Percentiles rank a stretch among this genome's conserved stretches.
These are phyloP conservation scores for Heterochromis multidens DNA, from an alignment of 2,113 vertebrate genomes.

Conservation along the genomic window DNA sequence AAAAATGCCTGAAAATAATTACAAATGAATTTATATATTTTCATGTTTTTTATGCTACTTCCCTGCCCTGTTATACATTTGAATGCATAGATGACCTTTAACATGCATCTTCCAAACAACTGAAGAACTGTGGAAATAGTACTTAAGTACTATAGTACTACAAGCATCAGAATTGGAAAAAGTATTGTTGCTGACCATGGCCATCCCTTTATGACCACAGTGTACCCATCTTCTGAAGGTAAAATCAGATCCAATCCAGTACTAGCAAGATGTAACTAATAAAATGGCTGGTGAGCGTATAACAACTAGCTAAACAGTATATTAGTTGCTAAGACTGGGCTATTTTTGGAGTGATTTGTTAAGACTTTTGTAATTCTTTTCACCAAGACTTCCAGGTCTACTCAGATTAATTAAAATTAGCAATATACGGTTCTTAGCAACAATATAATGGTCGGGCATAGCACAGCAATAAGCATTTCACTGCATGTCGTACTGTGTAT, in stretches of 20 bases:
- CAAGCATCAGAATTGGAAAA: no score
- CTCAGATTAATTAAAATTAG: background rate
- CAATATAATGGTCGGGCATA: no score
- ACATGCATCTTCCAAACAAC: no score
- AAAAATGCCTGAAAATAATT: background rate
- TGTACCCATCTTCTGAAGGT: no score
- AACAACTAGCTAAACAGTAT: background rate
- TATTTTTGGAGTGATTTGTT: background rate
- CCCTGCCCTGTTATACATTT: background rate
- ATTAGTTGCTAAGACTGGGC: background rate
- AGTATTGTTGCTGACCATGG: no score
- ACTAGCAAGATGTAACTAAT: background rate
- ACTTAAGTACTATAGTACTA: no score
- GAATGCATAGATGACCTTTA: background rate
- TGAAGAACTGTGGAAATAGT: background rate
- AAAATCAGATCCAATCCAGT: background rate
- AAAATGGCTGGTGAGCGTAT: background rate
- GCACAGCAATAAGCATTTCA: no score
- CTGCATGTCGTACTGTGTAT: no score
- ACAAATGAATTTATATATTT: background rate
- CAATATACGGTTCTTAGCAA: background rate
- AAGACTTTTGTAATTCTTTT: background rate
- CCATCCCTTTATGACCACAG: no score
- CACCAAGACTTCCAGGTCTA: background rate
- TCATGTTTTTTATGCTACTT: no score